These are phyloP conservation scores for Solen grandis DNA, from an alignment of 1,140 invertebrate genomes.

Conservation along the genomic window DNA sequence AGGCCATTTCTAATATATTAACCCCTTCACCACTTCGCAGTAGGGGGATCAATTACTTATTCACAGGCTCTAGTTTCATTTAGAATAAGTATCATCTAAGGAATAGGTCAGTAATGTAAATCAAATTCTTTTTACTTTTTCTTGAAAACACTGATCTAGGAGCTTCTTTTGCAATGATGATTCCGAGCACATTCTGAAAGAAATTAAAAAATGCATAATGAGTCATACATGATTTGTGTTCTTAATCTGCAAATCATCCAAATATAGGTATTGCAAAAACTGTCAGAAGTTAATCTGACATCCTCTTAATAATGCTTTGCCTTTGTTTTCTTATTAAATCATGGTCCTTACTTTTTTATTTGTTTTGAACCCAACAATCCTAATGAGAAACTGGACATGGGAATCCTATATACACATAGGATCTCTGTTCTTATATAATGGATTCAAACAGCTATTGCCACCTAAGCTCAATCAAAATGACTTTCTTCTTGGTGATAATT, in stretches of 20 bases:
- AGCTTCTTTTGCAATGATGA: conserved; percentile 49
- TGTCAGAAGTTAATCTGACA: background rate
- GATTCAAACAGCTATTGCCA: no score
- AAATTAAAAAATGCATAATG: background rate
- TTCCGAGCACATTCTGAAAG: conserved; percentile 49
- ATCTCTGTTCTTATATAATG: no score
- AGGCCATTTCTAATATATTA: background rate
- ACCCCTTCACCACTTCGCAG: background rate
- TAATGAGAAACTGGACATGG: no score
- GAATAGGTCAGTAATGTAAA: background rate
- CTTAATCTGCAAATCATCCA: background rate
- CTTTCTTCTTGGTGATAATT: no score
- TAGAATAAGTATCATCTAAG: background rate
- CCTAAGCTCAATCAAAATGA: no score
- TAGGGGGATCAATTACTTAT: background rate
- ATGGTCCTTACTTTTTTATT: no score
- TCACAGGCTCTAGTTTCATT: background rate
- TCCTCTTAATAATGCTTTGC: no score
- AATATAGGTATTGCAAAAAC: background rate
- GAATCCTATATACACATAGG: no score
- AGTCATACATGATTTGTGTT: background rate
- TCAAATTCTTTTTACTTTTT: conserved; percentile 31
- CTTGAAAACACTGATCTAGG: conserved; percentile 44
- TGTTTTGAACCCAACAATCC: background rate
- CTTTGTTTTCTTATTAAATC: no score